These are phyloP conservation scores for Alitta virens DNA, from an alignment of 2,888 invertebrate species.

Conservation along the genomic window DNA sequence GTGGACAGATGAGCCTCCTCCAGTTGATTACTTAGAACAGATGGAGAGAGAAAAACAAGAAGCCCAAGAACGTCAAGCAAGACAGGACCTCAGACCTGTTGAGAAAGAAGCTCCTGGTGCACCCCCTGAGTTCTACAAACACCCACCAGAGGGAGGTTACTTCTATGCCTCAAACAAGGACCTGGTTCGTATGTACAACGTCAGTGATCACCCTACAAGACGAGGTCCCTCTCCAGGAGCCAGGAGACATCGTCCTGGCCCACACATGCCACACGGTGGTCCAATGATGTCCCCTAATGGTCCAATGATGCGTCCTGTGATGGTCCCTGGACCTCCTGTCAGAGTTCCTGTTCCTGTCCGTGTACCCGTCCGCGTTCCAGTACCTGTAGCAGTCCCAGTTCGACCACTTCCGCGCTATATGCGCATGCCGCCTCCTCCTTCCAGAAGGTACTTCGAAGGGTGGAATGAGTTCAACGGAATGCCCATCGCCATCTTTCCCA, in stretches of 20 bases:
- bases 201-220: too few species aligned
- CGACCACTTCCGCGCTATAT: too few species aligned
- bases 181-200: slow-evolving; percentile 37
- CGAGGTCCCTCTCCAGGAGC: too few species aligned
- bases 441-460: slow-evolving; percentile 28
- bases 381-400: too few species aligned
- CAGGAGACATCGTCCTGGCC: background rate
- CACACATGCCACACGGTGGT: background rate
- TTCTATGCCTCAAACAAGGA: slow-evolving; percentile 44
- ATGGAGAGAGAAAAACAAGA: background rate
- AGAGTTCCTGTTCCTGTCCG: too few species aligned
- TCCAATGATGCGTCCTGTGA: background rate
- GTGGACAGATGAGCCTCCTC: slow-evolving; percentile 25
- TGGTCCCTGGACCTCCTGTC: too few species aligned
- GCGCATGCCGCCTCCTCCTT: slow-evolving; percentile 8
- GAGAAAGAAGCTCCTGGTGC: background rate
- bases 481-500: slow-evolving; percentile 20
- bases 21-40: slow-evolving; percentile 17
- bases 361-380: too few species aligned
- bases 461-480: slow-evolving; percentile 22
- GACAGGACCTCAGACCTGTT: slow-evolving; percentile 25
- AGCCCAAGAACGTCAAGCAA: slow-evolving; percentile 6
- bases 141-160: slow-evolving; percentile 44
- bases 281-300: background rate
- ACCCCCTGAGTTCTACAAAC: slow-evolving; percentile 36